Percentiles rank a stretch among this genome's conserved stretches.
These are phyloP conservation scores for Podocnemis expansa DNA, from an alignment of 2,113 vertebrate species.

Conservation along the genomic window DNA sequence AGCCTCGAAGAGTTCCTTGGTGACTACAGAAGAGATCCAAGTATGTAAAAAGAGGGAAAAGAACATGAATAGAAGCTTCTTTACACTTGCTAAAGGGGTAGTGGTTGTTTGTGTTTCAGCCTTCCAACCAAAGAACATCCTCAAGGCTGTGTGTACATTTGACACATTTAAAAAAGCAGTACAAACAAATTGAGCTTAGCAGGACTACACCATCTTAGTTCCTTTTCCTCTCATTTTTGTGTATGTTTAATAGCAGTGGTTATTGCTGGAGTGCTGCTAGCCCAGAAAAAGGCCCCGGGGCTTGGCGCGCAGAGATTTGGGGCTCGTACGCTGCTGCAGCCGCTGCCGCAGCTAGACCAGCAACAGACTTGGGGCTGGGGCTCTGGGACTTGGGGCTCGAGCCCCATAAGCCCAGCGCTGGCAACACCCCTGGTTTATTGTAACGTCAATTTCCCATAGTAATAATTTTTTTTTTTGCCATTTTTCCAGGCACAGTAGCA, in stretches of 20 bases:
- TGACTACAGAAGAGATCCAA: slow-evolving; percentile 87
- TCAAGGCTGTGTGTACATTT: not conserved
- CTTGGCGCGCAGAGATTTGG: too few species aligned
- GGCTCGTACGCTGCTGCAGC: too few species aligned
- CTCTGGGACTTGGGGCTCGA: too few species aligned
- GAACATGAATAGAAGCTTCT: not conserved
- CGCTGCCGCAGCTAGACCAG: too few species aligned
- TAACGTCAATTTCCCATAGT: not conserved
- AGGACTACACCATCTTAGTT: not conserved
- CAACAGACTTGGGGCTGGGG: too few species aligned
- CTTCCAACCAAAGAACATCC: not conserved
- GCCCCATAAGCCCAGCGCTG: too few species aligned
- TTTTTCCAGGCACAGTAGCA: not conserved
- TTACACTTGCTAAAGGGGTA: not conserved
- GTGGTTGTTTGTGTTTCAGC: not conserved
- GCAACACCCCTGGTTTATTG: too few species aligned
- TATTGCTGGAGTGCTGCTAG: too few species aligned
- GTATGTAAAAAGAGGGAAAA: slow-evolving; percentile 74
- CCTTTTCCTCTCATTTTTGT: not conserved
- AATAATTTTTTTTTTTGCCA: not conserved
- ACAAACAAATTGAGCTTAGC: not conserved
- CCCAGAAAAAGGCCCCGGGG: too few species aligned
- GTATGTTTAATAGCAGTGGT: not conserved
- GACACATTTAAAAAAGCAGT: not conserved
- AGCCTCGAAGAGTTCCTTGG: slow-evolving; percentile 94